A percentile compares a stretch with the other conserved stretches of the same genome.
phyloP scores from a whole-genome alignment of 30 jellyfish, hydroid and myxozoan genomes.

The Pseudorhiza aurosa region DNA sequence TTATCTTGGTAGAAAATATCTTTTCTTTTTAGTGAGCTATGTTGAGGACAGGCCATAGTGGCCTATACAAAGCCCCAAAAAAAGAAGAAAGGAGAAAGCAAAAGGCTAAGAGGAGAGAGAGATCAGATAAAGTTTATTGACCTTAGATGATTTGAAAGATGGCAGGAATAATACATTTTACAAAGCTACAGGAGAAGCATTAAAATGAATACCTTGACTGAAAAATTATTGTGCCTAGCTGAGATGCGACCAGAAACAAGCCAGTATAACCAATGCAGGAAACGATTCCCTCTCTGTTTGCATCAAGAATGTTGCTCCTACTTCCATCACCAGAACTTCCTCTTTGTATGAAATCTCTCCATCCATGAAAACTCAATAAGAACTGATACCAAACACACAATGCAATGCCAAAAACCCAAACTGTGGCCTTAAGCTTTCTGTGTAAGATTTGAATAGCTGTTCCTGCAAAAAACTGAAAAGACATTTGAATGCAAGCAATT shows the following conservation, averaged over 20 bases:
- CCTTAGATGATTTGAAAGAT: too few species aligned
- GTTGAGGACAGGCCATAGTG: too few species aligned
- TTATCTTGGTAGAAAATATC: too few species aligned
- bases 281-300: slow-evolving; percentile 88
- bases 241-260: slow-evolving; percentile 59
- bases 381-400: slow-evolving; percentile 43
- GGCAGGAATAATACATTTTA: too few species aligned
- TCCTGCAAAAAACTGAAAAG: slow-evolving; percentile 19
- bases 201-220: slow-evolving; percentile 12
- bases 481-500: too few species aligned
- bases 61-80: too few species aligned
- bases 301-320: slow-evolving; percentile 72
- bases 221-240: slow-evolving; percentile 64
- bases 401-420: slow-evolving; percentile 31
- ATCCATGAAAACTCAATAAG: slow-evolving; percentile 48
- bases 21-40: too few species aligned
- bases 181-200: too few species aligned
- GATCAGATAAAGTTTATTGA: too few species aligned
- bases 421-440: not conserved
- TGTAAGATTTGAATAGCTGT: not conserved
- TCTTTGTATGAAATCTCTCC: slow-evolving; percentile 29
- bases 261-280: slow-evolving; percentile 76
- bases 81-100: too few species aligned
- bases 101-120: too few species aligned
- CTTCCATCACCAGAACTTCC: slow-evolving; percentile 70